phyloP scores from a whole-genome alignment of 1,140 invertebrate species.

The Acyrthosiphon pisum region DNA sequence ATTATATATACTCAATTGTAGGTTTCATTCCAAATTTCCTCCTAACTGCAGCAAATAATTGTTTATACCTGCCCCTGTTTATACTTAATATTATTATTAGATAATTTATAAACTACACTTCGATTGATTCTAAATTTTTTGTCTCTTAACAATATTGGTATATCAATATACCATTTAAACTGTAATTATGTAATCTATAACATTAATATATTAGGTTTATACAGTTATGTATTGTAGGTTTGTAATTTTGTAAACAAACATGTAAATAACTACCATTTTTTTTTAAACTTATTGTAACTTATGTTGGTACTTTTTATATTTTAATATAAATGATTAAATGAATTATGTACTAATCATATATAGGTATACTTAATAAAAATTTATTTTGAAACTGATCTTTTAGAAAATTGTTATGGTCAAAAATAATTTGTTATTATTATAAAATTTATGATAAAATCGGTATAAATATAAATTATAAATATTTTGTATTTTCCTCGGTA shows the following conservation, averaged over 20 bases:
- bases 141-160: neutral
- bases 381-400: neutral
- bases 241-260: neutral
- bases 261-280: neutral
- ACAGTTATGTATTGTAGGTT: neutral
- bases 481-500: no score
- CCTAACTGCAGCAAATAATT: neutral
- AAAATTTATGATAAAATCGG: no score
- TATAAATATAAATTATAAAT: no score
- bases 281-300: no score
- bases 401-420: no score
- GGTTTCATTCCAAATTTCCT: neutral
- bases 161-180: neutral
- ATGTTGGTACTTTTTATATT: neutral
- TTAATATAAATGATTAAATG: neutral
- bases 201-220: neutral
- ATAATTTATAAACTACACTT: neutral
- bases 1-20: neutral
- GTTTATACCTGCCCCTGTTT: neutral
- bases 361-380: neutral
- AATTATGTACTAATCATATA: no score
- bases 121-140: neutral
- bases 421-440: no score
- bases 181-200: neutral
- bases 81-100: neutral